Percentiles rank a stretch among this genome's conserved stretches.
phyloP scores from a whole-genome alignment of 2,113 vertebrate species.

The Centropristis striata region DNA sequence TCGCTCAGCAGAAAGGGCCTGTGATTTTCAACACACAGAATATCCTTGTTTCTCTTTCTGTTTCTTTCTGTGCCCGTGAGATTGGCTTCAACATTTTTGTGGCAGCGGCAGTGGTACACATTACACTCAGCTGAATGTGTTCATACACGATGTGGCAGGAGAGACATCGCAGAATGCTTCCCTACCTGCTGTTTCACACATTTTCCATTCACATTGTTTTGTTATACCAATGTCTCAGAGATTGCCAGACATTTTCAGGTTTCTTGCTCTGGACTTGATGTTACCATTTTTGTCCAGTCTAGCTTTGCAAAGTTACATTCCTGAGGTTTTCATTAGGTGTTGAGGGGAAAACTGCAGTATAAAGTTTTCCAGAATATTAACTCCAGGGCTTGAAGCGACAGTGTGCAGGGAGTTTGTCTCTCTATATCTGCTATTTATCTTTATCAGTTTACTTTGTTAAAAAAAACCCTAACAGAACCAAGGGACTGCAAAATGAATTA shows the following conservation, averaged over 20 bases:
- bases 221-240: not conserved
- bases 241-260: not conserved
- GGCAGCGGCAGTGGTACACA: not conserved
- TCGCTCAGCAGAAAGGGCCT: slow-evolving; percentile 38
- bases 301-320: not conserved
- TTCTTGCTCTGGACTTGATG: not conserved
- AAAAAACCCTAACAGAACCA: not conserved
- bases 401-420: not conserved
- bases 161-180: not conserved
- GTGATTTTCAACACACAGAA: slow-evolving; percentile 4
- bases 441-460: not conserved
- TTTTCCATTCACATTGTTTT: not conserved
- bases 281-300: slow-evolving; percentile 4
- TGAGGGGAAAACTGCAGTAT: not conserved
- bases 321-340: not conserved
- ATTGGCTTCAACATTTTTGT: not conserved
- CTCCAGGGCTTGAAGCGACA: not conserved
- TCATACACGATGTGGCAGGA: not conserved
- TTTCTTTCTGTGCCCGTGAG: not conserved
- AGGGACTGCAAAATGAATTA: not conserved
- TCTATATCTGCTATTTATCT: not conserved
- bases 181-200: not conserved
- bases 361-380: not conserved
- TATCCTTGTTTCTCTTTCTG: not conserved
- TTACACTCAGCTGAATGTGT: not conserved